A percentile compares a stretch with the other conserved stretches of the same genome.
These are phyloP conservation scores for Hypercompe scribonia DNA, from an alignment of 2,888 invertebrate species.

Conservation along the genomic window DNA sequence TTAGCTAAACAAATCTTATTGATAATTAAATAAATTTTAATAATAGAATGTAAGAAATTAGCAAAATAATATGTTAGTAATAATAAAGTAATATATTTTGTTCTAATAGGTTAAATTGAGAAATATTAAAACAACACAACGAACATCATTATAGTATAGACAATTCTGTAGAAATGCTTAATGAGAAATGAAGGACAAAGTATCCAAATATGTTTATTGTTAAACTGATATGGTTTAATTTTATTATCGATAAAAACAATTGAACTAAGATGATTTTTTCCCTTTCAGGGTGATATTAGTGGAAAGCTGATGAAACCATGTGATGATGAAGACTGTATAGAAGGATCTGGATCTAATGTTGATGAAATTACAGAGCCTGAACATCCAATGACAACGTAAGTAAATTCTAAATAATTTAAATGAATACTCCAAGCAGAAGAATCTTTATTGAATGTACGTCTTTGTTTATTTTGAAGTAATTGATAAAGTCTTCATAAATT, in stretches of 20 bases:
- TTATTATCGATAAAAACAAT: no score
- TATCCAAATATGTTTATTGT: no score
- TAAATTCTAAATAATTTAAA: conserved; percentile 14
- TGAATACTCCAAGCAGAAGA: no score
- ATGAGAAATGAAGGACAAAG: no score
- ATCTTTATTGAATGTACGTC: no score
- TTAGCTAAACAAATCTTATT: not conserved
- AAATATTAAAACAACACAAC: no score
- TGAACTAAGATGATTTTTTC: not conserved
- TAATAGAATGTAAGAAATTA: not conserved
- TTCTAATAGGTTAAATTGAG: not conserved
- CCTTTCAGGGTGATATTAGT: conserved; percentile 69
- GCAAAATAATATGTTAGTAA: not conserved
- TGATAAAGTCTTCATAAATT: conserved; percentile 22
- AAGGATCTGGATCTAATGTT: conserved; percentile 92
- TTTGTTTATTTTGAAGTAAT: not conserved
- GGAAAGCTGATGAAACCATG: conserved; percentile 86
- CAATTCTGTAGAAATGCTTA: no score
- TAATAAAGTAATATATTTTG: not conserved
- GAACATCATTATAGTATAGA: no score
- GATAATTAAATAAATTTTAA: not conserved
- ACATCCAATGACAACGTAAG: conserved; percentile 86
- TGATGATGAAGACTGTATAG: conserved; percentile 95
- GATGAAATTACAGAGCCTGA: conserved; percentile 89
- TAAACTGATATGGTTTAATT: no score